Base-by-base conservation (phyloP, 92 coral and sea anemone species). In the Epizoanthus scotinus region DNA sequence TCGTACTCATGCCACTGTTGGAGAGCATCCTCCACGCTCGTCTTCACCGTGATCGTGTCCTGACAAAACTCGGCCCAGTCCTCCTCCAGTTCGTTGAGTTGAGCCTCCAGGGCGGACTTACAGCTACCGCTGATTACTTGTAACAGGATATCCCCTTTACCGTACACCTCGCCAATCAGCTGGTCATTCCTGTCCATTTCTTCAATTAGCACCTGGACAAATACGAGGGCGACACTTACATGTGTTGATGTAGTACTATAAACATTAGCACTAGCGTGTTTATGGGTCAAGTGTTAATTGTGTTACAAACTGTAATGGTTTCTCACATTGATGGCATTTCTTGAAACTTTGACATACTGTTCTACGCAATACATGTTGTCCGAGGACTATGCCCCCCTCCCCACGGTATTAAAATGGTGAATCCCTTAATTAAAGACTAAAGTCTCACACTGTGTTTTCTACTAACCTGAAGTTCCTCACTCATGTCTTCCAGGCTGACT, bases 61-160 rank as follows among this genome's bases (percentile, higher is more conserved):
- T 89, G 94, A 62, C 99, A 96, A 86, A 96, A 96, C 83, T 84
- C 94, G 63, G 99, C 99, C 99, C 99, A 96, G 71, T 93, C 94
- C 67, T 96, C 84, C 47, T 96, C 99, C 28, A 93, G 83, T 60
- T 89, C 89, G 72, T 92, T 94, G 34, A 96, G 86, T 71, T 96
- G 95, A 63, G 89, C 82, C 78, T 96, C 99, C 42, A 96, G 88
- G 49, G 85, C 67, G 0, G 94, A 50, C 83, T 93, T 96, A 52
- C 88, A 85, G 20, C 82, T 84, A 29, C 94, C 98, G 7, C 94
- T 79, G 36, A 96, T 78, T 59, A 87, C 87, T 75, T 91, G 99
- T 49, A 96, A 91, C 78, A 96, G 78, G 77, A 81, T 84, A 70
- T 96, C 99, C 14, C 99, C 99, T 53, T 93, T 93, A 73, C 55